A percentile compares a stretch with the other conserved stretches of the same genome.
phyloP scores from a whole-genome alignment of 2,113 vertebrate genomes.

The Chitala chitala region DNA sequence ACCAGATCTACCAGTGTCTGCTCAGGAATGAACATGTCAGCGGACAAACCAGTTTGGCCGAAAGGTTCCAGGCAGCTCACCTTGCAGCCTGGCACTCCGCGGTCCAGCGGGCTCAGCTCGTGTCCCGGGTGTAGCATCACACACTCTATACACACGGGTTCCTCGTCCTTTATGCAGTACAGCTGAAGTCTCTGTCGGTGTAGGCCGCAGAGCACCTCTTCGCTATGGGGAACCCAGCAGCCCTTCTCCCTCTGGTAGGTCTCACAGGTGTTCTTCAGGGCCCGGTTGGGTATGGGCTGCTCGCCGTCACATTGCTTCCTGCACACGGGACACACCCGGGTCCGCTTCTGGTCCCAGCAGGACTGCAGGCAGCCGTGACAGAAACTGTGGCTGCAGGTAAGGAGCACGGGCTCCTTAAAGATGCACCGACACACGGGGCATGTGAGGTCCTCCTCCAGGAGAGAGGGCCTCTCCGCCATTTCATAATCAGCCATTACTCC shows the following conservation, averaged over 20 bases:
- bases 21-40: neutral
- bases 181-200: slow-evolving; percentile 56
- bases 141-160: slow-evolving; percentile 59
- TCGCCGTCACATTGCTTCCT: slow-evolving; percentile 22
- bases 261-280: slow-evolving; percentile 46
- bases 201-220: slow-evolving; percentile 38
- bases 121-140: slow-evolving; percentile 47
- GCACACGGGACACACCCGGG: slow-evolving; percentile 52
- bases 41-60: neutral
- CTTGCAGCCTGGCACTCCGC: slow-evolving; percentile 43
- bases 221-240: neutral
- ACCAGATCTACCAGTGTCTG: neutral
- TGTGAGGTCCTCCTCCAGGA: slow-evolving; percentile 50
- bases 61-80: slow-evolving; percentile 33
- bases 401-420: slow-evolving; percentile 50
- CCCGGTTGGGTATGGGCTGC: slow-evolving; percentile 46
- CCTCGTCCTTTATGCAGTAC: slow-evolving; percentile 63
- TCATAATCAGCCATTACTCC: slow-evolving; percentile 44
- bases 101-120: slow-evolving; percentile 33
- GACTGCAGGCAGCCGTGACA: slow-evolving; percentile 48
- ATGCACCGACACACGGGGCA: slow-evolving; percentile 56
- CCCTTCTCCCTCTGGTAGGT: slow-evolving; percentile 41
- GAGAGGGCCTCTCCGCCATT: slow-evolving; percentile 35
- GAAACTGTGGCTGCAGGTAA: slow-evolving; percentile 59
- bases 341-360: neutral